These are phyloP conservation scores for Pachymerium ferrugineum DNA, from an alignment of 2,888 invertebrate genomes.

Conservation along the genomic window DNA sequence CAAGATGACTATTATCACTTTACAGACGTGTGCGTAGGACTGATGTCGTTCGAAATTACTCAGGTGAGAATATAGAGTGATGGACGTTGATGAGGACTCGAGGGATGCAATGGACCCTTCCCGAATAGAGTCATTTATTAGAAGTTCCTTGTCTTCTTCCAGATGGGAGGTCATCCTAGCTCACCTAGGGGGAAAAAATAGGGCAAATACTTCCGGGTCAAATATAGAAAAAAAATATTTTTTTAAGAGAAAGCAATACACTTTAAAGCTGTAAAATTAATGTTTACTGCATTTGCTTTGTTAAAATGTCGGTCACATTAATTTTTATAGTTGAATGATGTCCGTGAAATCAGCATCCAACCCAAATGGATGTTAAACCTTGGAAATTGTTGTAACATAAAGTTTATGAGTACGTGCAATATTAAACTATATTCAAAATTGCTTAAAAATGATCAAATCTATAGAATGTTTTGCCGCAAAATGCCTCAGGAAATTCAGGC, in stretches of 20 bases:
- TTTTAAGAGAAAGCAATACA: no score
- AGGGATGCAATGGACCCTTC: not conserved
- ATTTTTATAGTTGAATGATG: no score
- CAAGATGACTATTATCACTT: slow-evolving; percentile 3
- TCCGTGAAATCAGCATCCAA: no score
- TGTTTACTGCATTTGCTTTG: no score
- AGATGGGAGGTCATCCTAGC: not conserved
- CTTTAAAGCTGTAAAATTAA: no score
- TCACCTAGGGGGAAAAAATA: not conserved
- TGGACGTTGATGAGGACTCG: slow-evolving; percentile 1
- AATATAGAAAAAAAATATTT: not conserved
- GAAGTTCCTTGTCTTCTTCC: slow-evolving; percentile 1
- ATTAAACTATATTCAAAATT: not conserved
- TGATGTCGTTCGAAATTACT: not conserved
- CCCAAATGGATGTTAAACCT: no score
- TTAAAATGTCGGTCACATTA: no score
- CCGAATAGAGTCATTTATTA: not conserved
- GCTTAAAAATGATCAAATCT: not conserved
- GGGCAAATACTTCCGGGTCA: no score
- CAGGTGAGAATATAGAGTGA: not conserved
- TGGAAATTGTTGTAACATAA: no score
- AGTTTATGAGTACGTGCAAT: no score
- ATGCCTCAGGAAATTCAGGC: not conserved
- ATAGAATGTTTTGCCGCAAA: not conserved
- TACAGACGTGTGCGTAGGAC: slow-evolving; percentile 6